Evolutionary conservation across 2,888 invertebrate species (phyloP).

Genomic region (Eucriotettix oculatus): DNA sequence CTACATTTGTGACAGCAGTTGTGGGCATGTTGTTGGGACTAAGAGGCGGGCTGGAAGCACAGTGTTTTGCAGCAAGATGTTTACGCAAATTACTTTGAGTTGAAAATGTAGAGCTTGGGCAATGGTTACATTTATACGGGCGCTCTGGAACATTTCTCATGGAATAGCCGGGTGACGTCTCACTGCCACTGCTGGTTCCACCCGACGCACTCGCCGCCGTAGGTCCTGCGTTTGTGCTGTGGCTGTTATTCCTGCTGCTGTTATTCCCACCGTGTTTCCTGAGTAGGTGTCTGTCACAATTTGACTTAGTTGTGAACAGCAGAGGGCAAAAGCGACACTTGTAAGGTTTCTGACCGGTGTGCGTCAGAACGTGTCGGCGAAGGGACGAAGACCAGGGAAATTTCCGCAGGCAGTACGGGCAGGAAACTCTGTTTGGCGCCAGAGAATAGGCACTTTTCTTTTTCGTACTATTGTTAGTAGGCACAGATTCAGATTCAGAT

Average conservation of each 20-base stretch:
- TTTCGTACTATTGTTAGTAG: constrained; percentile 28
- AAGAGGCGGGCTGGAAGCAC: constrained; percentile 13
- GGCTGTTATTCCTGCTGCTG: not conserved
- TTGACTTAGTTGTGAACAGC: constrained; percentile 91
- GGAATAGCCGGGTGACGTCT: constrained; percentile 20
- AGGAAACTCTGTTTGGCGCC: constrained; percentile 84
- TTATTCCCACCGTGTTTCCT: constrained; percentile 54
- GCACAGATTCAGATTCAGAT: constrained; percentile 41
- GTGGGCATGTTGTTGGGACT: not conserved
- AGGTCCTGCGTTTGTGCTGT: not conserved
- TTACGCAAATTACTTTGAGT: constrained; percentile 63
- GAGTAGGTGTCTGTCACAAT: constrained; percentile 85
- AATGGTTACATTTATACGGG: constrained; percentile 62
- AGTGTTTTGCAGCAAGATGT: constrained; percentile 56
- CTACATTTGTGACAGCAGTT: not conserved
- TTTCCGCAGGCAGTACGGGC: constrained; percentile 83
- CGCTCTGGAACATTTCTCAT: constrained; percentile 56
- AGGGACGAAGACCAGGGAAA: constrained; percentile 95
- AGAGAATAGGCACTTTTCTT: constrained; percentile 90
- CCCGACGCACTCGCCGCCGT: not conserved
- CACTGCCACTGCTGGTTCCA: constrained; percentile 22
- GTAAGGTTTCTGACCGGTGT: constrained; percentile 90
- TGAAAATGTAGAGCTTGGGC: constrained; percentile 69
- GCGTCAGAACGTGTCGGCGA: constrained; percentile 85
- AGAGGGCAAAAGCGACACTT: constrained; percentile 87